Percentiles rank a stretch among this genome's conserved stretches.
These are phyloP conservation scores for Lycia hirtaria DNA, from an alignment of 2,888 invertebrate genomes.

Conservation along the genomic window DNA sequence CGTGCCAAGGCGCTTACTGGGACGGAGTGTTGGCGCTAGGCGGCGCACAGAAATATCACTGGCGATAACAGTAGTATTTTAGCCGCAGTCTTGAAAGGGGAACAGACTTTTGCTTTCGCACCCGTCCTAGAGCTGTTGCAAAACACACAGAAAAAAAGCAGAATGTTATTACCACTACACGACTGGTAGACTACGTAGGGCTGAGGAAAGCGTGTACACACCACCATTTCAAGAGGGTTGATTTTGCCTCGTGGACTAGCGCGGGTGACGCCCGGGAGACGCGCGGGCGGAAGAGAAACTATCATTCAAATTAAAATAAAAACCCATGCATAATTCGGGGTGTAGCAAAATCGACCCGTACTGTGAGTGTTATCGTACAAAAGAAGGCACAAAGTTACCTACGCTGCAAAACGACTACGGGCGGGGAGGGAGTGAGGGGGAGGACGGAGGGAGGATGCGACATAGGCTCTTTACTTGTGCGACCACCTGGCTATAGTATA, in stretches of 20 bases:
- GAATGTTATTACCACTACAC: constrained; percentile 42
- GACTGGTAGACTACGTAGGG: constrained; percentile 32
- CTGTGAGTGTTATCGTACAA: constrained; percentile 55
- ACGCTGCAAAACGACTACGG: constrained; percentile 59
- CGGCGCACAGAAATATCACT: constrained; percentile 91
- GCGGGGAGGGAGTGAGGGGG: constrained; percentile 33
- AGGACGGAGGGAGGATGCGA: constrained; percentile 52
- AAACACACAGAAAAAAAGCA: constrained; percentile 77
- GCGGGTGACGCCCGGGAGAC: constrained; percentile 48
- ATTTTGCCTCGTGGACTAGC: constrained; percentile 68
- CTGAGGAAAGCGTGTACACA: constrained; percentile 57
- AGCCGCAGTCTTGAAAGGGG: constrained; percentile 91
- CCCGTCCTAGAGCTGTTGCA: constrained; percentile 85
- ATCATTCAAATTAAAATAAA: constrained; percentile 48
- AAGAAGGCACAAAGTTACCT: constrained; percentile 54
- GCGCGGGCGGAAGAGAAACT: constrained; percentile 53
- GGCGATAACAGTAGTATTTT: constrained; percentile 91
- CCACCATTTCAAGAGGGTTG: constrained; percentile 86
- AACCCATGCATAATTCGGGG: constrained; percentile 80
- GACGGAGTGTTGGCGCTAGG: constrained; percentile 71
- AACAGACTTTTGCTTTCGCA: constrained; percentile 88
- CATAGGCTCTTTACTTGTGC: constrained; percentile 73
- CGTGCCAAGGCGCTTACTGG: constrained; percentile 81
- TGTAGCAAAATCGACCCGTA: constrained; percentile 67
- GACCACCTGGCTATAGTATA: constrained; percentile 64